Evolutionary conservation across 2,797 vertebrate species (phyloP).

Genomic region (Myripristis jacobus): DNA sequence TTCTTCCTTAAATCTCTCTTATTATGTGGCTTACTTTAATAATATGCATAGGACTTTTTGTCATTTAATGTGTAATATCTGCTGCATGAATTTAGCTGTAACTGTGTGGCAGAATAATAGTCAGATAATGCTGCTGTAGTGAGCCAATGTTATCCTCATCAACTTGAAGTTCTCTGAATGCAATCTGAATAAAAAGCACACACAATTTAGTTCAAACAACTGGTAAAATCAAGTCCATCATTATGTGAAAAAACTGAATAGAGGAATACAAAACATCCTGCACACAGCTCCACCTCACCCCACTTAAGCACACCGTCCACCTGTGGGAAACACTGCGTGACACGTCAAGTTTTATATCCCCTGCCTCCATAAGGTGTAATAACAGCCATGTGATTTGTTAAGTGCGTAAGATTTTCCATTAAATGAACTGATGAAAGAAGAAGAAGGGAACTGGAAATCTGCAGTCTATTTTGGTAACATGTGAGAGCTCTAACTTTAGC

Average conservation of each 20-base stretch:
- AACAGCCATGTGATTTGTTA: conserved; percentile 4
- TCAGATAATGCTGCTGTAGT: too few relatives aligned
- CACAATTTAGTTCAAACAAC: neutral
- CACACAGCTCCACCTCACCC: neutral
- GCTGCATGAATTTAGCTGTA: too few relatives aligned
- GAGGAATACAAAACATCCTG: conserved; percentile 42
- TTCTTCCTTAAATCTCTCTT: too few relatives aligned
- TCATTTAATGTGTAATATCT: too few relatives aligned
- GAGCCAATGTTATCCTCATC: too few relatives aligned
- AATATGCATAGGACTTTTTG: too few relatives aligned
- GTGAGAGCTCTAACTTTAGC: neutral
- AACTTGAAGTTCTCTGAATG: too few relatives aligned
- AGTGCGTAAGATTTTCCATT: conserved; percentile 28
- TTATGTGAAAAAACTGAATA: conserved; percentile 15
- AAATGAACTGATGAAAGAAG: conserved; percentile 9
- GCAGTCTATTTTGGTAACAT: conserved; percentile 1
- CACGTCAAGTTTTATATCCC: conserved; percentile 21
- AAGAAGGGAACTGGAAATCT: conserved; percentile 38
- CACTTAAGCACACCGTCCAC: conserved; percentile 27
- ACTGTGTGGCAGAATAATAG: too few relatives aligned
- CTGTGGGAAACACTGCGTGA: conserved; percentile 44
- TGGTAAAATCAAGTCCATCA: neutral
- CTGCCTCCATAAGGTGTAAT: neutral
- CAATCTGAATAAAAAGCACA: too few relatives aligned
- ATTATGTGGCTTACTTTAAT: too few relatives aligned